Percentiles rank a stretch among this genome's conserved stretches.
These are phyloP conservation scores for Epicampocera succincta DNA, from an alignment of 2,888 invertebrate genomes.

Conservation along the genomic window DNA sequence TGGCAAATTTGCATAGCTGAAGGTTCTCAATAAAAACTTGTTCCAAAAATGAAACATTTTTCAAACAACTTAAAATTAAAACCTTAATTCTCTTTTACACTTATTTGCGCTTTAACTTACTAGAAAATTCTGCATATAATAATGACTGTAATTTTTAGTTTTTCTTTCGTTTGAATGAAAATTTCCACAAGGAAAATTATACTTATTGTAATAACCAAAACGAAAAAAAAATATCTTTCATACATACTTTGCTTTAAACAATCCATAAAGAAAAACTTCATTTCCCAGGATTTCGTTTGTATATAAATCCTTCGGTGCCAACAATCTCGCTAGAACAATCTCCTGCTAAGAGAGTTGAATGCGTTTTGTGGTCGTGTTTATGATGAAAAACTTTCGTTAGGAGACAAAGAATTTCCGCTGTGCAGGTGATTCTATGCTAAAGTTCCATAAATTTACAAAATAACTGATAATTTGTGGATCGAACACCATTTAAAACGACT, in stretches of 20 bases:
- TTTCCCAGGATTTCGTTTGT: slow-evolving; percentile 23
- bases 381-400: slow-evolving; percentile 48
- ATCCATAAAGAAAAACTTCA: slow-evolving; percentile 63
- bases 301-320: not conserved
- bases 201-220: too few relatives aligned
- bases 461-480: slow-evolving; percentile 67
- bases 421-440: slow-evolving; percentile 55
- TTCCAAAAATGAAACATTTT: too few relatives aligned
- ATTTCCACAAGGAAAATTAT: too few relatives aligned
- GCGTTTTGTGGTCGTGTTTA: not conserved
- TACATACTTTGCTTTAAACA: slow-evolving; percentile 62
- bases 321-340: not conserved
- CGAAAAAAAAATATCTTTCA: not conserved
- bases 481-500: slow-evolving; percentile 67
- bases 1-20: too few relatives aligned
- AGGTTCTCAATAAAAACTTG: too few relatives aligned
- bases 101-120: too few relatives aligned
- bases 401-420: slow-evolving; percentile 47
- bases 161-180: too few relatives aligned
- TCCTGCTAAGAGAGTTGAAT: not conserved
- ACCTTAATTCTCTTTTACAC: too few relatives aligned
- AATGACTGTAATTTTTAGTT: too few relatives aligned
- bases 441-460: slow-evolving; percentile 70
- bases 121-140: too few relatives aligned
- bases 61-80: too few relatives aligned